Base-by-base conservation (phyloP, 37 sponge, comb jelly and placozoan species). In the Lycopodina hypogea region DNA sequence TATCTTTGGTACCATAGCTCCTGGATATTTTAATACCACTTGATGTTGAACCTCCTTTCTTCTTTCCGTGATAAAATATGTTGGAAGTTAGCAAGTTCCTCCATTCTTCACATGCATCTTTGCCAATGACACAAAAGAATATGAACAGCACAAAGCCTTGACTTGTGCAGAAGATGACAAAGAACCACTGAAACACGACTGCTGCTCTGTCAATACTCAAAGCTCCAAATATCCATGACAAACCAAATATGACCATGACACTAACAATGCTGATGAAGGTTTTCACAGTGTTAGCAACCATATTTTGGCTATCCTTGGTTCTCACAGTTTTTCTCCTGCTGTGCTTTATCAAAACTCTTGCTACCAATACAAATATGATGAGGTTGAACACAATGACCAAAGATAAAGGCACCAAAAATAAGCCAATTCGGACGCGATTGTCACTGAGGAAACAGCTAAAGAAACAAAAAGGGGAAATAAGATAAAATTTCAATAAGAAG, bases 121-220 rank as follows among this genome's bases (percentile, higher is more conserved):
- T 55, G 28, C 74, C 63, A 32, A 81, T 34, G 0, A 77, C 63
- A 72, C 83, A 82, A 77, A 86, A 83, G 77, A 91, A 91, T 14
- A 91, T 18, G 52, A 82, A 88, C 18, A 88, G 30, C 30, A 87
- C 32, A 22, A 91, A 72, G 22, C 79, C 87, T 76, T 87, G 87
- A 15, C 41, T 9, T 0, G 77, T 42, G 68, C 56, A 71, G 39
- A 87, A 69, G 42, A 87, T 65, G 68, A 76, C 78, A 66, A 87
- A 87, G 19, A 76, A 55, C 82, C 81, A 76, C 56, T 76, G 71
- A 58, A 87, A 87, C 11, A 59, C 77, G 11, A 42, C 22, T 17
- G 59, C 51, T n/a, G 69, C 75, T 33, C 38, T 56, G 32, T 55
- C 55, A 22, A 87, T 58, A 23, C 62, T 79, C 6, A 87, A 62